phyloP scores from a whole-genome alignment of 2,888 invertebrate species.

The Rotaria magnacalcarata region DNA sequence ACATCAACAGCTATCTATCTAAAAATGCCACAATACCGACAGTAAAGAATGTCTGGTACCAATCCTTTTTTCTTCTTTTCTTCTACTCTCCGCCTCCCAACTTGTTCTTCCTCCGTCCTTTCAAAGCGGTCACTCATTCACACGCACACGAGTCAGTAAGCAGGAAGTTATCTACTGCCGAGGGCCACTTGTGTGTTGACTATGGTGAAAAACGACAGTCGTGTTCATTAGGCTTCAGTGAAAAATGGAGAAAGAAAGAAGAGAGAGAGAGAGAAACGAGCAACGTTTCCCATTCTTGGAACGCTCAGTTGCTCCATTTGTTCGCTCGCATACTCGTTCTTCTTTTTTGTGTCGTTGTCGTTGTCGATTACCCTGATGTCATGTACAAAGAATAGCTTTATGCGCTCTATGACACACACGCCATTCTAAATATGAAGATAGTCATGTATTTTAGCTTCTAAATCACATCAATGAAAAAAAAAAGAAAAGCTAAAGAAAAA shows the following conservation, averaged over 20 bases:
- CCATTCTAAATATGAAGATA: neutral
- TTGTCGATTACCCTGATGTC: neutral
- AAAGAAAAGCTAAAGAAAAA: neutral
- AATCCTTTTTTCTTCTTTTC: neutral
- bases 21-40: constrained; percentile 1
- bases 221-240: neutral
- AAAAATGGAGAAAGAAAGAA: neutral
- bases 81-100: neutral
- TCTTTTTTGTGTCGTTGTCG: neutral
- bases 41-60: constrained; percentile 2
- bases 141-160: neutral
- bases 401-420: neutral
- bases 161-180: neutral
- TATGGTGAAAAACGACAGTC: constrained; percentile 12
- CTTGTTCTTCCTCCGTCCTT: neutral
- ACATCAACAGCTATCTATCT: constrained; percentile 12
- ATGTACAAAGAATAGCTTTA: neutral
- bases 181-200: neutral
- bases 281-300: neutral
- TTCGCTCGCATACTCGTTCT: neutral
- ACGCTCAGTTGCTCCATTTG: neutral
- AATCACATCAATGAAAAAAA: neutral
- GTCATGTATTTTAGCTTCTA: neutral
- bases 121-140: constrained; percentile 15
- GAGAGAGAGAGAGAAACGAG: neutral